Conservation (phyloP, 1,140 invertebrate genomes). For the Drosophila ercepeae region DNA sequence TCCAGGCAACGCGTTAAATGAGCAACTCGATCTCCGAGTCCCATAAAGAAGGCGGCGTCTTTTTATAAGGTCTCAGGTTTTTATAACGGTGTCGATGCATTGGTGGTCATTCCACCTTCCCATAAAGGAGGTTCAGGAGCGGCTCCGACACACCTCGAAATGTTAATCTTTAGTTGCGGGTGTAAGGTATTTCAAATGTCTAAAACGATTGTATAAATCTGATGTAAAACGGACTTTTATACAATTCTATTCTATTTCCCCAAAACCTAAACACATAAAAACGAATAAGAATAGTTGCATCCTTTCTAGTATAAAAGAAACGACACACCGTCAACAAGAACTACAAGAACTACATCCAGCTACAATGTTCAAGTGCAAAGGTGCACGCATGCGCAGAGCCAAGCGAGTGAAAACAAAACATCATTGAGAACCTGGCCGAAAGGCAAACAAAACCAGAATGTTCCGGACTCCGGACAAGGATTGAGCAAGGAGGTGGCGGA, state of each 20-base stretch:
- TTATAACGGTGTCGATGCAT: slow-evolving; percentile 61
- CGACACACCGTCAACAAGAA: slow-evolving; percentile 11
- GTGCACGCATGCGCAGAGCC: slow-evolving; percentile 71
- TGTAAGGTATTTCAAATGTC: too few species aligned
- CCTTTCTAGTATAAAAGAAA: too few species aligned
- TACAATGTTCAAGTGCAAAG: slow-evolving; percentile 73
- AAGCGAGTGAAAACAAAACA: slow-evolving; percentile 6
- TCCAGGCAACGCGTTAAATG: slow-evolving; percentile 62
- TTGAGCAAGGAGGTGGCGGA: not conserved
- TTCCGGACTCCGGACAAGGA: slow-evolving; percentile 11
- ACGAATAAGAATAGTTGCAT: too few species aligned
- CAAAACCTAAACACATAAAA: too few species aligned
- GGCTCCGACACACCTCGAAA: not conserved
- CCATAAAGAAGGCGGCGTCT: slow-evolving; percentile 77
- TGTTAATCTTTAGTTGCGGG: too few species aligned
- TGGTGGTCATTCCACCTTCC: slow-evolving; percentile 6
- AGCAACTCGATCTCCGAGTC: slow-evolving; percentile 59
- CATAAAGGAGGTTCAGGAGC: not conserved
- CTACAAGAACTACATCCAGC: slow-evolving; percentile 37
- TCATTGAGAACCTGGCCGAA: slow-evolving; percentile 28
- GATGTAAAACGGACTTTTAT: too few species aligned
- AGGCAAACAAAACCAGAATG: slow-evolving; percentile 59
- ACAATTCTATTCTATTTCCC: too few species aligned
- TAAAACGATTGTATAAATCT: too few species aligned
- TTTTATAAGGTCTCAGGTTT: slow-evolving; percentile 80